Conservation (phyloP, 1,140 invertebrate species). For the Trialeurodes vaporariorum region DNA sequence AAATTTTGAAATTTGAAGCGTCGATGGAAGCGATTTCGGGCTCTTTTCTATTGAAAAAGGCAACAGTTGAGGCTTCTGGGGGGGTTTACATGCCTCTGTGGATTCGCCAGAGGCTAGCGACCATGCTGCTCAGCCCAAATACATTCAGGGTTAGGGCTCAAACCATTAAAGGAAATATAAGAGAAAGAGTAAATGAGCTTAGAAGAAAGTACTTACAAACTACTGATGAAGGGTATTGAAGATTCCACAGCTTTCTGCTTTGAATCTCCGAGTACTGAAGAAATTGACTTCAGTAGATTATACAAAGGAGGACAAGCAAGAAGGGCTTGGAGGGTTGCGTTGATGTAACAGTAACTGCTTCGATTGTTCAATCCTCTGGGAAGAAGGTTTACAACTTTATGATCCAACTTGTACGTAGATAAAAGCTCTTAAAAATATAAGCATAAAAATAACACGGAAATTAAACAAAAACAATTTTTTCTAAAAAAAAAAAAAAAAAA, state of each 20-base stretch:
- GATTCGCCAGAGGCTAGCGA: too few relatives aligned
- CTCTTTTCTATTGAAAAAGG: too few relatives aligned
- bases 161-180: too few relatives aligned
- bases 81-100: too few relatives aligned
- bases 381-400: constrained; percentile 55
- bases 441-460: background rate
- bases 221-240: background rate
- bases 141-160: too few relatives aligned
- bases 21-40: too few relatives aligned
- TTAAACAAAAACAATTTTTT: background rate
- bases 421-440: constrained; percentile 50
- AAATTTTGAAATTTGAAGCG: too few relatives aligned
- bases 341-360: constrained; percentile 92
- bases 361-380: constrained; percentile 81
- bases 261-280: constrained; percentile 21
- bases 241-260: background rate
- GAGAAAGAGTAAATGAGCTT: too few relatives aligned
- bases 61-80: too few relatives aligned
- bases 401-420: constrained; percentile 55
- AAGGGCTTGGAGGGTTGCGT: constrained; percentile 80
- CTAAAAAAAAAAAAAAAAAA: too few relatives aligned
- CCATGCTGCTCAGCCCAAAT: too few relatives aligned
- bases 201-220: constrained; percentile 7
- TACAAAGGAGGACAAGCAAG: constrained; percentile 88
- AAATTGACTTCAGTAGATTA: constrained; percentile 66